Percentiles rank a stretch among this genome's conserved stretches.
Evolutionary conservation across 2,113 vertebrate genomes (phyloP).

Genomic region (Scytalopus superciliaris): DNA sequence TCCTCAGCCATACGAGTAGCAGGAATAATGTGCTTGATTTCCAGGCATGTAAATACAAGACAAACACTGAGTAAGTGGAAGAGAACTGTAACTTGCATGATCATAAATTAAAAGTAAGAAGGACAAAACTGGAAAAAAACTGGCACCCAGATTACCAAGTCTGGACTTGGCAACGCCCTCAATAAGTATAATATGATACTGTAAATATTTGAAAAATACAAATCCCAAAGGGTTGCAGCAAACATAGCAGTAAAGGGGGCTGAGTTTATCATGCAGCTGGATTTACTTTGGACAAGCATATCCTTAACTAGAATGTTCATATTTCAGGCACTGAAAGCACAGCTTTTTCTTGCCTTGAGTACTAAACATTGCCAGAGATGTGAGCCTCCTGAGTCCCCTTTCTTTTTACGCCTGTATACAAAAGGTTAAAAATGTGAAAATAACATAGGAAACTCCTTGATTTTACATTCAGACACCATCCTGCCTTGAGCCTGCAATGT

Average conservation of each 20-base stretch:
- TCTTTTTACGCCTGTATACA: neutral
- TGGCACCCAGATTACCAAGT: neutral
- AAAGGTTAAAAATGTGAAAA: neutral
- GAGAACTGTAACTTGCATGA: neutral
- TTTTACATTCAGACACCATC: neutral
- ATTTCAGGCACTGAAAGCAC: neutral
- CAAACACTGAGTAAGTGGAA: neutral
- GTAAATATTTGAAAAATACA: neutral
- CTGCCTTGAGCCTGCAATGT: neutral
- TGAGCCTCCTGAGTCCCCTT: neutral
- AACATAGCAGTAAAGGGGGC: neutral
- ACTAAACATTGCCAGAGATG: neutral
- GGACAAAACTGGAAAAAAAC: neutral
- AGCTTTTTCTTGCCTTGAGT: neutral
- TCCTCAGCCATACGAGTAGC: neutral
- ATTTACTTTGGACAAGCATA: neutral
- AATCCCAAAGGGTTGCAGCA: neutral
- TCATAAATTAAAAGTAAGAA: neutral
- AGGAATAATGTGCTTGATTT: neutral
- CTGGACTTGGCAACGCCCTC: neutral
- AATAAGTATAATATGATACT: neutral
- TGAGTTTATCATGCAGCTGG: neutral
- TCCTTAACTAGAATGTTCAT: neutral
- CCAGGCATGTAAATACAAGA: neutral
- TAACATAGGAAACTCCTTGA: neutral